A percentile compares a stretch with the other conserved stretches of the same genome.
These are phyloP conservation scores for Parotocinclus haroldoi DNA, from an alignment of 2,797 vertebrate species.

Conservation along the genomic window DNA sequence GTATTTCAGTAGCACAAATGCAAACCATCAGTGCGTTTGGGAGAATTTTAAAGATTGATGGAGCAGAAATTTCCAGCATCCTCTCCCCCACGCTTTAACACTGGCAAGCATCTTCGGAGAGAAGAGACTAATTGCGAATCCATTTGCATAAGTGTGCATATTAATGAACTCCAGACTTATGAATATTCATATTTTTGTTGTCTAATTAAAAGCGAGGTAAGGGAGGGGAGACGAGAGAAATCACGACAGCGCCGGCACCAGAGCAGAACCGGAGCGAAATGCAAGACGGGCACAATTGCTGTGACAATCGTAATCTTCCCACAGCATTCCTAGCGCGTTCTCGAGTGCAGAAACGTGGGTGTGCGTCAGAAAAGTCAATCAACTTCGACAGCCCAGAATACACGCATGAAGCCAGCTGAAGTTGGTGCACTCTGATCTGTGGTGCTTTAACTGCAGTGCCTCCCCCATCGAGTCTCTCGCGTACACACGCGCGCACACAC, in stretches of 20 bases:
- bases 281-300: conserved; percentile 64
- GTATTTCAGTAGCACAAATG: too few species aligned
- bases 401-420: not conserved
- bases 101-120: conserved; percentile 69
- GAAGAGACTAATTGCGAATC: conserved; percentile 75
- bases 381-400: conserved; percentile 7
- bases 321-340: conserved; percentile 59
- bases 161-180: conserved; percentile 74
- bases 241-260: conserved; percentile 70
- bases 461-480: not conserved
- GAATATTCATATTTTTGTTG: conserved; percentile 94
- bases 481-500: not conserved
- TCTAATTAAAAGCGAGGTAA: conserved; percentile 82
- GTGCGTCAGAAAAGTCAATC: conserved; percentile 52
- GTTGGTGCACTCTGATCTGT: conserved; percentile 1
- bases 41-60: conserved; percentile 65
- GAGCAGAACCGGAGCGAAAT: conserved; percentile 70
- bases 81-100: conserved; percentile 52
- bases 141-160: conserved; percentile 85
- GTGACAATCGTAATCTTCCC: conserved; percentile 72
- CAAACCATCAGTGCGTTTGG: not conserved
- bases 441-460: conserved; percentile 3
- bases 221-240: conserved; percentile 49
- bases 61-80: conserved; percentile 68
- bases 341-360: conserved; percentile 61